A percentile compares a stretch with the other conserved stretches of the same genome.
phyloP scores from a whole-genome alignment of 2,797 vertebrate species.

The Xenopus petersii region DNA sequence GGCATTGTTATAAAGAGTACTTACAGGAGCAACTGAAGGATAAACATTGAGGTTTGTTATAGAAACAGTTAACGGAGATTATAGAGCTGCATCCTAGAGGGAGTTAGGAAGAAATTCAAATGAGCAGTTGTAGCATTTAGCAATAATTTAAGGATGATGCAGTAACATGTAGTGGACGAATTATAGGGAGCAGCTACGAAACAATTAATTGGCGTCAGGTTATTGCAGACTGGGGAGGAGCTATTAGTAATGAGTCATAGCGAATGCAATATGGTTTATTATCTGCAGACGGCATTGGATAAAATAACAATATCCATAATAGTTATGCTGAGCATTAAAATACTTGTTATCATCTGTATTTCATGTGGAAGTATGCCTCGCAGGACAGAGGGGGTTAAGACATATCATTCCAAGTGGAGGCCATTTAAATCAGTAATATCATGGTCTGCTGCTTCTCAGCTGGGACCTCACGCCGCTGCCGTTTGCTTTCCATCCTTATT shows the following conservation, averaged over 20 bases:
- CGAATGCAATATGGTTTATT: neutral
- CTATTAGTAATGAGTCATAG: neutral
- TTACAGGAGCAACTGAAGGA: neutral
- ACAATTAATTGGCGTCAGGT: neutral
- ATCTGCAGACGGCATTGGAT: neutral
- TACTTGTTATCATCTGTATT: neutral
- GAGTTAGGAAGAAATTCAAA: no score
- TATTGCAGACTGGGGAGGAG: neutral
- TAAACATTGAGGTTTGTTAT: neutral
- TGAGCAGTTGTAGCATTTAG: no score
- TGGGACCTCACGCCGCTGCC: conserved; percentile 30
- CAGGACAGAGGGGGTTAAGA: conserved; percentile 30
- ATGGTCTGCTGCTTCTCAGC: conserved; percentile 43
- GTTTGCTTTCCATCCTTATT: conserved; percentile 25
- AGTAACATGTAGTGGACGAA: neutral
- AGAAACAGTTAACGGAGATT: no score
- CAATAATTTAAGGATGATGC: no score
- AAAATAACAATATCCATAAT: neutral
- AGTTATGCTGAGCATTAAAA: neutral
- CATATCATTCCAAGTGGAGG: conserved; percentile 41
- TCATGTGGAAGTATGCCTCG: conserved; percentile 14
- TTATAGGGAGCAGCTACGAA: neutral
- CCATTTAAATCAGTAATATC: conserved; percentile 47
- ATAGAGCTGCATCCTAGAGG: no score
- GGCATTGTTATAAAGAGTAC: neutral